Evolutionary conservation across 1,140 invertebrate genomes (phyloP), one percentile per base, ranked within the genome.

Genomic region (Eufriesea mexicana): DNA sequence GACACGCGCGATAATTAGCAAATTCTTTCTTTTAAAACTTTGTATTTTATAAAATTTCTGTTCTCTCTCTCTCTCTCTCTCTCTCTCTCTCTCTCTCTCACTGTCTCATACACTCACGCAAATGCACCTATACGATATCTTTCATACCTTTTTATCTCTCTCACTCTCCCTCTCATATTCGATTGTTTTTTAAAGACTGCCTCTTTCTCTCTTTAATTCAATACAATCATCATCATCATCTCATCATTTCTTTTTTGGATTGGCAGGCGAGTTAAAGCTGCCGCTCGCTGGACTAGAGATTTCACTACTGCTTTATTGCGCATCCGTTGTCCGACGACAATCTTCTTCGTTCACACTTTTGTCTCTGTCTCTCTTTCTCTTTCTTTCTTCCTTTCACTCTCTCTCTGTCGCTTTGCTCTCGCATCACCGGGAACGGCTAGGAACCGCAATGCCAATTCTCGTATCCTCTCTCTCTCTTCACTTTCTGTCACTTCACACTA

Each of bases 211-310:
- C 16, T 49, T 25, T 23, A 47, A 51, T 57, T 49, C 51, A 42
- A 49, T 25, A 23, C 45, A 51, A 42, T 72, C 20, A 55, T 42
- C 49, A 62, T 55, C 61, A n/a, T 57, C 51, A 57, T 61, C 16
- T 68, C 55, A 61, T 78, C 79, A 57, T 68, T 42, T 89, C 85
- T 67, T 92, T 92, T 92, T 93, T 91, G 91, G 93, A 93, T 93
- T 92, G 92, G 92, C 91, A 93, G 92, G 90, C 87, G 86, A 90
- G 79, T 91, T 82, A 87, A 89, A 84, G 84, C 92, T 91, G 91
- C 93, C 92, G 89, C 89, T 93, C 92, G 90, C 92, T 93, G 92
- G 93, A 94, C 93, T 94, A 94, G 93, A 94, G 92, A 94, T 94
- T 94, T 94, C 92, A 94, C 93, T 93, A 94, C 91, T 92, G 92